These are phyloP conservation scores for Ibycter americanus DNA, from an alignment of 2,797 vertebrate genomes.

Conservation along the genomic window DNA sequence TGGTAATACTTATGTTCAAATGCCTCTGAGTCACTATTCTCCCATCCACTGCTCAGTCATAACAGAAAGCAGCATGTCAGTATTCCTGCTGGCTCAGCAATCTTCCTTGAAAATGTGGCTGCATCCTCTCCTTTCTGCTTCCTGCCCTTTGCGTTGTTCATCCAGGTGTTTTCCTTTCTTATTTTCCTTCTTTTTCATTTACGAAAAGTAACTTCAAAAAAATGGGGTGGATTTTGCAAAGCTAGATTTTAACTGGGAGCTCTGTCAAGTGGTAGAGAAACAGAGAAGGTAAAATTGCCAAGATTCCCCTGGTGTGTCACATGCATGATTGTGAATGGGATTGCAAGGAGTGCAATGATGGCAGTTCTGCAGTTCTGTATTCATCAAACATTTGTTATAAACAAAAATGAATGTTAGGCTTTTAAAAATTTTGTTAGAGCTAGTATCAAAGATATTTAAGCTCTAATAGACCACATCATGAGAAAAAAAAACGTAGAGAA, in stretches of 20 bases:
- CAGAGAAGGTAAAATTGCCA: neutral
- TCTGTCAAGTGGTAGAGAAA: neutral
- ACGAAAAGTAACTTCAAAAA: neutral
- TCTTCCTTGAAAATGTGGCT: neutral
- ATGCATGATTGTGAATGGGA: neutral
- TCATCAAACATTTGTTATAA: neutral
- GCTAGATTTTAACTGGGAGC: neutral
- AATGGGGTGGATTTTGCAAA: neutral
- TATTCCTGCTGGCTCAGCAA: neutral
- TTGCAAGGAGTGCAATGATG: neutral
- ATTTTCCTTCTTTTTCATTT: neutral
- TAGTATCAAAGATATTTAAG: neutral
- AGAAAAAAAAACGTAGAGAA: neutral
- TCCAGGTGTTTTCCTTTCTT: neutral
- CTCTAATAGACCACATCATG: neutral
- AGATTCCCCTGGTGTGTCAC: neutral
- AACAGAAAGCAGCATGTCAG: neutral
- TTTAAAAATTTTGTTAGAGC: neutral
- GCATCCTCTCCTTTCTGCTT: neutral
- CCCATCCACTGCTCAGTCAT: neutral
- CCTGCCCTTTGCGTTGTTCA: neutral
- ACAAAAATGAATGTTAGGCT: neutral
- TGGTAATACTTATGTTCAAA: neutral
- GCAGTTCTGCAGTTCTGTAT: neutral
- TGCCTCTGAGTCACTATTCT: conserved; percentile 6